Base-by-base conservation (phyloP, 1,140 invertebrate species). In the Archivesica marissinica region DNA sequence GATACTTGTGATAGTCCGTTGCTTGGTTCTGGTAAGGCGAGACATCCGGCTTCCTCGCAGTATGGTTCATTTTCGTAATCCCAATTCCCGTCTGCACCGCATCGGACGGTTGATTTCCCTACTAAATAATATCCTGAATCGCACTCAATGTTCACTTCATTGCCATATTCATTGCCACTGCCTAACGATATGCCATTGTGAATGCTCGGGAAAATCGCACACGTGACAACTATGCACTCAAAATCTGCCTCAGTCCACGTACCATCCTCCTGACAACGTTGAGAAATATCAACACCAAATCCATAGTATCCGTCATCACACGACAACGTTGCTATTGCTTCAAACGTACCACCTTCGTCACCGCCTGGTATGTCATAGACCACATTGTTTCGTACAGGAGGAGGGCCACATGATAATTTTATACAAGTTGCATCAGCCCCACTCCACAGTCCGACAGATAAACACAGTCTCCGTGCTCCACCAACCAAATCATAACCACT, bases 401-500 rank as follows among this genome's bases (percentile, higher is more conserved):
- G 89, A 20, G 64, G 20, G n/a, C 89, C 89, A 86, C 92, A 93
- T 1, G 78, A 79, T 1, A 91, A 70, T 33, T 76, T 85, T 25
- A 59, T 75, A 86, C 91, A 92, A 0, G 44, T 56, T 0, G 90
- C 86, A 35, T 82, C 61, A 2, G 52, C 28, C 11, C 86, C 86
- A 25, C 86, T 88, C 91, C 91, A 92, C n/a, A 39, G 38, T 28
- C 88, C 88, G 41, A 54, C 59, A 25, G 85, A 54, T 13, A 81
- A 68, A 82, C 90, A 91, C 13, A 41, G 79, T 75, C 52, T 44
- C n/a, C 47, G 86, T 70, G 39, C 11, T 30, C 84, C 52, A 20
- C 96, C 96, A 44, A 92, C 88, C 0, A 96, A 85, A 54, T 93
- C 88, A 88, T 95, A 96, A 20, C 96, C 96, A 15, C 94, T 83